A percentile compares a stretch with the other conserved stretches of the same genome.
Evolutionary conservation across 2,797 vertebrate genomes (phyloP).

Genomic region (Choloepus didactylus): DNA sequence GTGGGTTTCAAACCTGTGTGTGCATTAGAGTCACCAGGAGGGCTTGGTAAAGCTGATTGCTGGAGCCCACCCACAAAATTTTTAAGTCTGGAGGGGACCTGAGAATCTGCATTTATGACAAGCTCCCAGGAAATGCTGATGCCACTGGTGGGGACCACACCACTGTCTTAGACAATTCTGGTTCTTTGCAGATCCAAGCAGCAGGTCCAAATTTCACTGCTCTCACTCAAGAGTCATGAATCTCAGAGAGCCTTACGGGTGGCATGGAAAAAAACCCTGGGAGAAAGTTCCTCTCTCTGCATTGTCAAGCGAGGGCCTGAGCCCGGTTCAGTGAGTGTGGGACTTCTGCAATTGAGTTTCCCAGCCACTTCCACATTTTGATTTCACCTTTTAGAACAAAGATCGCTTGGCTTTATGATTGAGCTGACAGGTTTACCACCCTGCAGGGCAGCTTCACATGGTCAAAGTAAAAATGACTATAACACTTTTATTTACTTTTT

Average conservation of each 20-base stretch:
- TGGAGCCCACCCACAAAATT: accelerated
- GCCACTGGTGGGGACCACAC: not conserved
- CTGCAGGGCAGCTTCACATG: not conserved
- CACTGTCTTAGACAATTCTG: not conserved
- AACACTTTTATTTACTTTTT: not conserved
- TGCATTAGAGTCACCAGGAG: too few species aligned
- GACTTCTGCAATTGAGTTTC: too few species aligned
- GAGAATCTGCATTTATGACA: not conserved
- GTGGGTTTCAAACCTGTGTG: not conserved
- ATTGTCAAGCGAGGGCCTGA: not conserved
- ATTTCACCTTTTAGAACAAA: conserved; percentile 11
- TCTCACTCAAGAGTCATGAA: not conserved
- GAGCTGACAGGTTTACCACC: not conserved
- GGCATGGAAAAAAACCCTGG: not conserved
- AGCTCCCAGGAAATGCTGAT: not conserved
- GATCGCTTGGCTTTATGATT: not conserved
- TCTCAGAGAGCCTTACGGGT: not conserved
- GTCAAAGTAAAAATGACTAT: not conserved
- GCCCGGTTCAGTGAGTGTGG: not conserved
- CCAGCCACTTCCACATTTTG: not conserved
- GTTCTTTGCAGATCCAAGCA: not conserved
- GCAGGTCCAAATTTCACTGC: not conserved
- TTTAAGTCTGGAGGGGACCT: not conserved
- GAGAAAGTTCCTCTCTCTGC: not conserved
- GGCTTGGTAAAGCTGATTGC: not conserved